Evolutionary conservation across 2,113 vertebrate genomes (phyloP), one percentile per base, ranked within the genome.

Genomic region (Ramphastos sulfuratus): DNA sequence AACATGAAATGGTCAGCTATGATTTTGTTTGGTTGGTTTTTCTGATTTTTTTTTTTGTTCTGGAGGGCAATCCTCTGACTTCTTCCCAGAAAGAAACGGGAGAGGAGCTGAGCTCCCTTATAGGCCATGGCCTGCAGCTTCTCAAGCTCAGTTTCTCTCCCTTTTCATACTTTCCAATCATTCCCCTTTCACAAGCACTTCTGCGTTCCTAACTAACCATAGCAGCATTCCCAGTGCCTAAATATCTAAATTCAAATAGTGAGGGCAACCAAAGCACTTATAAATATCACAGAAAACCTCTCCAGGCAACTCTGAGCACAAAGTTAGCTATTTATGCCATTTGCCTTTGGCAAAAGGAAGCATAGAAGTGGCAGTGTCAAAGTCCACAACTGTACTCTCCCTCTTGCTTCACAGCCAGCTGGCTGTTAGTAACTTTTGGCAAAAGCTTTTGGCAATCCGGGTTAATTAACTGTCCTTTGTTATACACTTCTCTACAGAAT

Each of bases 401-500:
- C 66, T 82, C 55, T 89, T 50, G 27, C 80, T 92, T 82, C 89
- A 79, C 50, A 91, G 94, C 83, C 92, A 96, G 90, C 69, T 87
- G 89, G 84, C 74, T 92, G 66, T 59, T 85, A 65, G 42, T 67
- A 94, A 70, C 39, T 84, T 89, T 69, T 89, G 74, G 69, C 82
- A 92, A 80, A 52, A 76, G 82, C 78, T 87, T 87, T 86, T 61
- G 78, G 86, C 35, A 84, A 76, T 73, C 18, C n/a, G 46, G 72
- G 91, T 92, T 96, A 93, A 93, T 90, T 93, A 95, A 90, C 83
- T 86, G 52, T 30, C 91, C 82, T 83, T 71, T 90, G 76, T 87
- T 72, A 84, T 3, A 75, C 4, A 42, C 46, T 52, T 66, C 59
- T 73, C 18, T 66, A 82, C 28, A 84, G 66, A 94, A 90, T 9